Conservation (phyloP, 2,113 vertebrate genomes). For the Marcusenius ussheri region DNA sequence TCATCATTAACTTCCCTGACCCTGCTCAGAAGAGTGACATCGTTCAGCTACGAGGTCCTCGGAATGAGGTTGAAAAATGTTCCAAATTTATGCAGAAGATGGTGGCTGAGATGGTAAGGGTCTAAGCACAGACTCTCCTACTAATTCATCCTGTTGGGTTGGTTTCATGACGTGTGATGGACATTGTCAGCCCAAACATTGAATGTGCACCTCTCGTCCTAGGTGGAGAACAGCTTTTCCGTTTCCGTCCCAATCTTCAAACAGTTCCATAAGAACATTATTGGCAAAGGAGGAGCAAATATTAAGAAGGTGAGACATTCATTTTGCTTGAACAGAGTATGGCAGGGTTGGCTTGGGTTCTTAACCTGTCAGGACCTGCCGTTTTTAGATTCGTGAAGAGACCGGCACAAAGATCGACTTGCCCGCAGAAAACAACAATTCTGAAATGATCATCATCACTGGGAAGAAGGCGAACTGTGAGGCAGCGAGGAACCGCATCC, state of each 20-base stretch:
- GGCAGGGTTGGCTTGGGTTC: background rate
- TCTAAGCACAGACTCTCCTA: background rate
- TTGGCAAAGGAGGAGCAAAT: conserved; percentile 96
- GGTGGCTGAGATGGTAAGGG: conserved; percentile 86
- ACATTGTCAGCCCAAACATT: background rate
- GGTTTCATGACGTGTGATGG: background rate
- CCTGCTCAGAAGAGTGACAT: conserved; percentile 92
- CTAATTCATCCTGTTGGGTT: background rate
- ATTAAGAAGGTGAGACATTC: conserved; percentile 81
- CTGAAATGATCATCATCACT: conserved; percentile 95
- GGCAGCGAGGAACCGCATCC: conserved; percentile 77
- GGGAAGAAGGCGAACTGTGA: conserved; percentile 96
- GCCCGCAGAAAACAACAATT: conserved; percentile 96
- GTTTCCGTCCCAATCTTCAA: conserved; percentile 98
- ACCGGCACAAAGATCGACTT: conserved; percentile 97
- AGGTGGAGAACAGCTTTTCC: conserved; percentile 93
- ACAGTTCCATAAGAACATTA: conserved; percentile 98
- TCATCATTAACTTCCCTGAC: conserved; percentile 98
- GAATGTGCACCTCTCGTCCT: background rate
- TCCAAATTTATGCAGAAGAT: conserved; percentile 96
- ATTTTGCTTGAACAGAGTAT: background rate
- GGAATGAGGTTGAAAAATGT: conserved; percentile 95
- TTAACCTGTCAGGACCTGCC: background rate
- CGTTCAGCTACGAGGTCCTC: conserved; percentile 90
- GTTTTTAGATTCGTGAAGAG: conserved; percentile 88